Percentiles rank a stretch among this genome's conserved stretches.
These are phyloP conservation scores for Lasaia peninsularis DNA, from an alignment of 1,140 invertebrate genomes.

Conservation along the genomic window DNA sequence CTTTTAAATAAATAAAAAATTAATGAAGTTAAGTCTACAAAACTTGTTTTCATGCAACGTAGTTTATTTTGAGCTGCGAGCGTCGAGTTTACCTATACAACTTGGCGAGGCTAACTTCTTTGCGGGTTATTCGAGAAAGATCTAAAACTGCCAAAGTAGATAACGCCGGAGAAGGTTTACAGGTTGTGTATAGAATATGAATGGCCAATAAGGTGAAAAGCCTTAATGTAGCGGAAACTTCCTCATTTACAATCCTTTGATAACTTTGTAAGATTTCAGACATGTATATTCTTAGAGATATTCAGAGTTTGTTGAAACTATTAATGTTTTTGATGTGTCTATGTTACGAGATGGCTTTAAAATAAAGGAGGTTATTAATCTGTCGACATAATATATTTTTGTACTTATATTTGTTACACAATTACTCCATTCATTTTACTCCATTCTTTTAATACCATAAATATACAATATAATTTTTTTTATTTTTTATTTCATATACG, in stretches of 20 bases:
- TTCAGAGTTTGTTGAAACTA: too few species aligned
- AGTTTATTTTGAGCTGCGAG: slow-evolving; percentile 40
- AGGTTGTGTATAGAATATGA: slow-evolving; percentile 10
- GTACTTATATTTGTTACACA: too few species aligned
- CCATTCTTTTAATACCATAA: too few species aligned
- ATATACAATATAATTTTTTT: too few species aligned
- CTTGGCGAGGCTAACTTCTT: slow-evolving; percentile 31
- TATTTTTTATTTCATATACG: too few species aligned
- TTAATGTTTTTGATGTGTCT: too few species aligned
- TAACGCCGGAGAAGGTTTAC: slow-evolving; percentile 12
- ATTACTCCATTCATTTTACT: too few species aligned
- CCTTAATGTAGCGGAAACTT: slow-evolving; percentile 7
- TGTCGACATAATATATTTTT: too few species aligned
- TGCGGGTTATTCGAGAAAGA: slow-evolving; percentile 26
- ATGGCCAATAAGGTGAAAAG: slow-evolving; percentile 10
- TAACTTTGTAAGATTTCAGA: background rate
- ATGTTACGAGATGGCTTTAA: too few species aligned
- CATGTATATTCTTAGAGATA: background rate
- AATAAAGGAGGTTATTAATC: too few species aligned
- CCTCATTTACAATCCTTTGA: background rate
- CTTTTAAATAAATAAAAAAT: background rate
- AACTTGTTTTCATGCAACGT: slow-evolving; percentile 32
- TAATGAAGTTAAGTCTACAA: background rate
- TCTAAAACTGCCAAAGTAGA: slow-evolving; percentile 24
- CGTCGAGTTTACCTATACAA: slow-evolving; percentile 23